These are phyloP conservation scores for Champsocephalus esox DNA, from an alignment of 2,797 vertebrate genomes.

Conservation along the genomic window DNA sequence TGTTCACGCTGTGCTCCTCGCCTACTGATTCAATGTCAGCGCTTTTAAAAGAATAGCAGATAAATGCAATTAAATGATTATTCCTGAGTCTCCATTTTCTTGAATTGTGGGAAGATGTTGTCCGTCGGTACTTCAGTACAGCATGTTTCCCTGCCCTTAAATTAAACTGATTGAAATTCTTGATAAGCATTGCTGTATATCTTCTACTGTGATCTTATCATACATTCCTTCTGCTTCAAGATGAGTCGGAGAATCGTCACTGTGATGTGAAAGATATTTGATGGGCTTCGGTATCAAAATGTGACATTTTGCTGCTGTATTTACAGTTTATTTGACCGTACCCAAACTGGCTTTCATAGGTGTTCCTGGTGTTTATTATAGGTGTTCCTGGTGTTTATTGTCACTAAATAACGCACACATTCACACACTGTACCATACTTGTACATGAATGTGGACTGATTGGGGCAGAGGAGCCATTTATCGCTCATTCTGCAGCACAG, in stretches of 20 bases:
- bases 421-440: conserved; percentile 31
- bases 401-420: conserved; percentile 22
- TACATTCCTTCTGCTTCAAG: conserved; percentile 62
- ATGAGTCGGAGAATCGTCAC: conserved; percentile 59
- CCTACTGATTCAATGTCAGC: background rate
- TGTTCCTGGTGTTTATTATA: conserved; percentile 44
- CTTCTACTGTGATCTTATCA: conserved; percentile 67
- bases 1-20: background rate
- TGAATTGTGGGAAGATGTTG: conserved; percentile 40
- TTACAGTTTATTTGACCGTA: conserved; percentile 53
- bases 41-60: conserved; percentile 84
- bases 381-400: conserved; percentile 41
- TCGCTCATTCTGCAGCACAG: conserved; percentile 64
- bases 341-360: conserved; percentile 19
- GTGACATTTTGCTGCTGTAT: conserved; percentile 69
- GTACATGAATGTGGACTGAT: conserved; percentile 63
- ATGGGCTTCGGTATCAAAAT: conserved; percentile 60
- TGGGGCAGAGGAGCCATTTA: conserved; percentile 63
- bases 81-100: conserved; percentile 56
- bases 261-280: conserved; percentile 67
- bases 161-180: conserved; percentile 68
- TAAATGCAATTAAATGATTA: conserved; percentile 85
- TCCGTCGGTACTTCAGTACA: conserved; percentile 43
- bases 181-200: conserved; percentile 62
- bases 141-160: conserved; percentile 54